These are phyloP conservation scores for Denticeps clupeoides DNA, from an alignment of 2,797 vertebrate species.

Conservation along the genomic window DNA sequence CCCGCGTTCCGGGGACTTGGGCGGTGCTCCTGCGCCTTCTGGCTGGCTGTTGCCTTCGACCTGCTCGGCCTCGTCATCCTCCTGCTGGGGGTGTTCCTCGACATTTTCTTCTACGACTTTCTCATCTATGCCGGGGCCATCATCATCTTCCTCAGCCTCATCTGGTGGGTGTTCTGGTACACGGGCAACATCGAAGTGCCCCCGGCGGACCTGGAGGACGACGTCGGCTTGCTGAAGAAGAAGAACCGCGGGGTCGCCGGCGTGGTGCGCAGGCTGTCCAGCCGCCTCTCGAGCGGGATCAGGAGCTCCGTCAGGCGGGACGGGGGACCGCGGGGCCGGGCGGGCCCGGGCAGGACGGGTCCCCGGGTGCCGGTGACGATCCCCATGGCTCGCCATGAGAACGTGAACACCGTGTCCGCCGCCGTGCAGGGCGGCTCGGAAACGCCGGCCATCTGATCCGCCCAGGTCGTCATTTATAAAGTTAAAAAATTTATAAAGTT, in stretches of 20 bases:
- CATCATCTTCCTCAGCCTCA: conserved; percentile 78
- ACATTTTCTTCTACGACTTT: conserved; percentile 73
- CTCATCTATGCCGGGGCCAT: conserved; percentile 82
- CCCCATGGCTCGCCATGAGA: conserved; percentile 1
- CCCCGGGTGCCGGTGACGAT: background rate
- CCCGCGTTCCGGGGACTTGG: conserved; percentile 52
- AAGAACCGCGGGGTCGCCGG: conserved; percentile 42
- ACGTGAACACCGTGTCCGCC: conserved; percentile 21
- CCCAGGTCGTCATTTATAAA: conserved; percentile 14
- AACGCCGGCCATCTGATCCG: conserved; percentile 37
- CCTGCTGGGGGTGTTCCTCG: conserved; percentile 65
- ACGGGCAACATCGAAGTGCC: conserved; percentile 80
- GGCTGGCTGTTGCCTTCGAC: conserved; percentile 79
- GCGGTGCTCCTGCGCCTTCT: conserved; percentile 72
- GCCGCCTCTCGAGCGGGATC: conserved; percentile 47
- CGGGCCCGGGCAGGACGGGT: background rate
- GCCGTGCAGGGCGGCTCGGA: conserved; percentile 29
- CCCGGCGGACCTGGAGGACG: conserved; percentile 59
- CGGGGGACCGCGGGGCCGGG: background rate
- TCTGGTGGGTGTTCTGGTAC: conserved; percentile 96
- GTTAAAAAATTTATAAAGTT: too few relatives aligned
- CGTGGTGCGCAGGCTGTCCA: conserved; percentile 52
- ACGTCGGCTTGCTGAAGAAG: conserved; percentile 57
- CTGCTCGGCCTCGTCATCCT: conserved; percentile 60
- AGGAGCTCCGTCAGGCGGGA: conserved; percentile 35